Conservation (phyloP, 1,140 invertebrate species). For the Geopemphigus sp. region DNA sequence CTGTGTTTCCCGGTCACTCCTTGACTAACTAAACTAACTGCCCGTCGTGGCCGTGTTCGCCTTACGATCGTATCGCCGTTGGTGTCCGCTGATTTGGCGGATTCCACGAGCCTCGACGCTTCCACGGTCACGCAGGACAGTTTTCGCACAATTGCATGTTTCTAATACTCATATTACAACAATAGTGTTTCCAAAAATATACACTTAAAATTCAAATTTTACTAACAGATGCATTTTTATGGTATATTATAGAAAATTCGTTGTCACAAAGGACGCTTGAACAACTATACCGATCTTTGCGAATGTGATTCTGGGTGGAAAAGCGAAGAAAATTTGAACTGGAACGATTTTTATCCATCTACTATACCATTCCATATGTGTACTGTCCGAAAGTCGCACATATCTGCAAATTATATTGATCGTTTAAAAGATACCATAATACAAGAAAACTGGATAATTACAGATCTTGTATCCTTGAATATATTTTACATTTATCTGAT, state of each 20-base stretch:
- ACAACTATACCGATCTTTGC: conserved; percentile 1
- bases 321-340: neutral
- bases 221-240: neutral
- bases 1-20: too few relatives aligned
- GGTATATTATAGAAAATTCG: conserved; percentile 16
- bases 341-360: conserved; percentile 15
- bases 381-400: neutral
- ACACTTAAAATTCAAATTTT: neutral
- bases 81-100: too few relatives aligned
- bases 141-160: too few relatives aligned
- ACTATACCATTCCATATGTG: conserved; percentile 17
- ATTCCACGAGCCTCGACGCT: too few relatives aligned
- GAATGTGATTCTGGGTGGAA: conserved; percentile 18
- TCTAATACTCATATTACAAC: too few relatives aligned
- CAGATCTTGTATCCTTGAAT: conserved; percentile 19
- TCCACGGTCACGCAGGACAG: too few relatives aligned
- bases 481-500: neutral
- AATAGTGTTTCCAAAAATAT: neutral
- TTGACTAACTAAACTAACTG: too few relatives aligned
- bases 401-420: neutral
- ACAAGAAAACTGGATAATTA: neutral
- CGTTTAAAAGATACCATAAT: neutral
- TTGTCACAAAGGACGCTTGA: conserved; percentile 13
- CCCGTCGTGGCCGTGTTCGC: too few relatives aligned
- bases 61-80: too few relatives aligned